Base-by-base conservation (phyloP, 1,140 invertebrate species). In the Macrobrachium rosenbergii region DNA sequence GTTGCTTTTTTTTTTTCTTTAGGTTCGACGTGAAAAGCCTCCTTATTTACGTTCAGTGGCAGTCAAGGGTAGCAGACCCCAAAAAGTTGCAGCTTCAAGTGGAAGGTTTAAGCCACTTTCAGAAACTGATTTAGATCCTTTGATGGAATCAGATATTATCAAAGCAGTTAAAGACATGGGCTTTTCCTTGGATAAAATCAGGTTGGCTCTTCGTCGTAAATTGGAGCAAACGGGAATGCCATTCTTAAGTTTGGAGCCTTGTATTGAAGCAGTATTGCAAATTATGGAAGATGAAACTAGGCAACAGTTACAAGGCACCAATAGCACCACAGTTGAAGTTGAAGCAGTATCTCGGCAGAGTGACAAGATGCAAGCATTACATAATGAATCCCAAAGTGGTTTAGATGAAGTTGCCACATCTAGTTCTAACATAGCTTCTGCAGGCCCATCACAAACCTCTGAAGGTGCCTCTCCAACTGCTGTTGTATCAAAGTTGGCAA, bases 111-210 rank as follows among this genome's bases (percentile, higher is more conserved):
- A 45, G 60, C 59, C 23, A 17, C 37, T 86, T 37, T 45, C 59
- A 14, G 88, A 89, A 5, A 45, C 37, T 37, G 83, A 89, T 28
- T 63, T 89, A 52, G 63, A 87, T 64, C 75, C 82, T 10, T 73
- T 89, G 28, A 89, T 89, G 88, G 88, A 89, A 52, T 62, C 87
- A 6, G 88, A 87, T 21, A 83, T 89, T 17, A 86, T 87, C 19
- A 37, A 45, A n/a, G 88, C 83, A 23, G 84, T 87, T 17, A 43
- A 87, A 21, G 80, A 45, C 8, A 89, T 89, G 88, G 88, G 88
- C 62, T 89, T 89, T 45, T 59, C 73, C 19, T 11, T n/a, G 21
- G 58, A 82, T 16, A 87, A 82, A 52, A 84, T 89, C 5, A 82
- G 84, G 64, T 63, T 67, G 58, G 88, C 88, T 28, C 75, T 89